These are phyloP conservation scores for Coelinius sp. DNA, from an alignment of 2,888 invertebrate species.

Conservation along the genomic window DNA sequence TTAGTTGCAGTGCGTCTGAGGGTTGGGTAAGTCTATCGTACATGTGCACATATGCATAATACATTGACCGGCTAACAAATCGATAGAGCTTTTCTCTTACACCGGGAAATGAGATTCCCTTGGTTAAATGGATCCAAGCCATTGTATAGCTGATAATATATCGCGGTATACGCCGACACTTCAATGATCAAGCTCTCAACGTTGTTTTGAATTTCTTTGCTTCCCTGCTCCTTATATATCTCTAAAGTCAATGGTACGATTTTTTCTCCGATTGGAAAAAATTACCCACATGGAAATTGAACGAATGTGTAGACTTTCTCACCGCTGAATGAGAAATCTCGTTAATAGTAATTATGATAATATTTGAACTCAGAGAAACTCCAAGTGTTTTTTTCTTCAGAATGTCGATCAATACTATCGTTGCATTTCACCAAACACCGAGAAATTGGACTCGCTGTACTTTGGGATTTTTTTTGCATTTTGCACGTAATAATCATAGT, in stretches of 20 bases:
- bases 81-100: constrained; percentile 23
- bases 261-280: neutral
- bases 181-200: constrained; percentile 24
- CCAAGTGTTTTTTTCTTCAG: too few species aligned
- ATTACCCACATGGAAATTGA: too few species aligned
- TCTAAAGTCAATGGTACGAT: neutral
- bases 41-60: constrained; percentile 9
- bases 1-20: constrained; percentile 21
- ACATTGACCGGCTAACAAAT: constrained; percentile 24
- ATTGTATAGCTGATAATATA: constrained; percentile 18
- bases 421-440: too few species aligned
- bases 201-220: neutral
- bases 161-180: constrained; percentile 6
- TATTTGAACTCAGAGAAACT: too few species aligned
- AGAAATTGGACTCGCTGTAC: too few species aligned
- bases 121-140: constrained; percentile 28
- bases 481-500: too few species aligned
- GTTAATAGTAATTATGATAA: too few species aligned
- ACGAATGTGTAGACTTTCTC: too few species aligned
- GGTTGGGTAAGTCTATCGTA: constrained; percentile 15
- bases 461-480: too few species aligned
- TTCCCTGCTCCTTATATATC: neutral
- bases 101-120: constrained; percentile 22
- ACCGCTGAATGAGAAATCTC: too few species aligned
- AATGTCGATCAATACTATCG: too few species aligned